Base-by-base conservation (phyloP, 92 coral and sea anemone genomes). In the Actinostola sp. region DNA sequence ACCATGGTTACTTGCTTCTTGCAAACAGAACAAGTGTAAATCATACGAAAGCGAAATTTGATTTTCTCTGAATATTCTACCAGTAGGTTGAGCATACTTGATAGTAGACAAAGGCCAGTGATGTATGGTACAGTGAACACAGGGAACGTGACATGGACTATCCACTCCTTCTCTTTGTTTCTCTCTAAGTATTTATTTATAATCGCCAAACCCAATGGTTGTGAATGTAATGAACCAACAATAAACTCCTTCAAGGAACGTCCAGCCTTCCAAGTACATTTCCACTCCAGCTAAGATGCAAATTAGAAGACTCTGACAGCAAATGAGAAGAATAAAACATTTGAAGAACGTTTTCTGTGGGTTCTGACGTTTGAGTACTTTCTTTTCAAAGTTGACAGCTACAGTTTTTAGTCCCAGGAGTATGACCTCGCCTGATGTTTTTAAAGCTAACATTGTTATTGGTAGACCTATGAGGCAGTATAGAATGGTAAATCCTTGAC, bases 381-480 rank as follows among this genome's bases (percentile, higher is more conserved):
- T 68, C 61, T 68, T 68, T 52, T 68, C 63, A 50, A 68, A 68
- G 17, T 21, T 31, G 17, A 17, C 17, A 1, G 49, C 24, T 27
- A 33, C 26, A 3, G 74, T 30, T 32, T 67, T 56, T 11, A 58
- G 16, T 16, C 71, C 33, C 25, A 29, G 34, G 0, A 78, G 41
- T 6, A 59, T 44, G 2, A 45, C 53, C 49, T 82, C 87, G 11
- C 87, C 87, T 0, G 77, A 29, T 31, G 82, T 66, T 48, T 73
- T 82, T 1, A 82, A 49, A 27, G 70, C 34, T 2, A 82, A 36
- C 77, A 75, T 67, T 8, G 82, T 24, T 27, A 82, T 19, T 11
- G 87, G 81, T 8, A 82, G 63, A 21, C 87, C 87, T 34, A 82
- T 21, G 9, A 82, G 50, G 44, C 82, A 82, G 53, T 65, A 82